Evolutionary conservation across 1,140 invertebrate species (phyloP).

Genomic region (Melanaphis sacchari): DNA sequence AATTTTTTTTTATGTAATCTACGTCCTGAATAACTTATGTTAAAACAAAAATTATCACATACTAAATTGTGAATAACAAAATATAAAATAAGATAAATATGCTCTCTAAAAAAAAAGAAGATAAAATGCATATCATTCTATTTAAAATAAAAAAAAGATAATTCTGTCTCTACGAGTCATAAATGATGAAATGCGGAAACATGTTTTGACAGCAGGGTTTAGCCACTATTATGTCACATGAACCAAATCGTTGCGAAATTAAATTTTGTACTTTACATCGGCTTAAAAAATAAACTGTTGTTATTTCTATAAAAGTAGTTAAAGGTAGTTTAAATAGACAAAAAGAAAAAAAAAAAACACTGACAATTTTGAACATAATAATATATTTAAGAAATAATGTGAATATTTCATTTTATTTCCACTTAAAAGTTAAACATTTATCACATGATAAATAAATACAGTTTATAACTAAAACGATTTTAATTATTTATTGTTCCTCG

Average conservation of each 20-base stretch:
- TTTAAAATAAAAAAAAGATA: not conserved
- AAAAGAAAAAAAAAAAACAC: not conserved
- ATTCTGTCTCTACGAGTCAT: not conserved
- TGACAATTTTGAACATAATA: not conserved
- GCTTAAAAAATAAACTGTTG: not conserved
- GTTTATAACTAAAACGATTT: not conserved
- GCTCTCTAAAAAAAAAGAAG: not conserved
- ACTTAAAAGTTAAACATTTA: not conserved
- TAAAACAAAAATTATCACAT: constrained; percentile 16
- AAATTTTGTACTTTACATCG: not conserved
- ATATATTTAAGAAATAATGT: not conserved
- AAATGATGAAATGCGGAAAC: not conserved
- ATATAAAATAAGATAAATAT: constrained; percentile 14
- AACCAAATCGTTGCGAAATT: not conserved
- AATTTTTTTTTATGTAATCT: not conserved
- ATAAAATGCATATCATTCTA: not conserved
- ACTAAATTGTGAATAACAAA: not conserved
- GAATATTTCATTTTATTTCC: not conserved
- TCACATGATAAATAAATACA: not conserved
- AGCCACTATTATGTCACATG: not conserved
- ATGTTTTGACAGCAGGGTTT: not conserved
- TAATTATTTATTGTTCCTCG: not conserved
- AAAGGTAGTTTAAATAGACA: not conserved
- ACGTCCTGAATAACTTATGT: not conserved
- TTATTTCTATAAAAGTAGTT: not conserved